Base-by-base conservation (phyloP, 2,113 vertebrate genomes). In the Orycteropus afer region DNA sequence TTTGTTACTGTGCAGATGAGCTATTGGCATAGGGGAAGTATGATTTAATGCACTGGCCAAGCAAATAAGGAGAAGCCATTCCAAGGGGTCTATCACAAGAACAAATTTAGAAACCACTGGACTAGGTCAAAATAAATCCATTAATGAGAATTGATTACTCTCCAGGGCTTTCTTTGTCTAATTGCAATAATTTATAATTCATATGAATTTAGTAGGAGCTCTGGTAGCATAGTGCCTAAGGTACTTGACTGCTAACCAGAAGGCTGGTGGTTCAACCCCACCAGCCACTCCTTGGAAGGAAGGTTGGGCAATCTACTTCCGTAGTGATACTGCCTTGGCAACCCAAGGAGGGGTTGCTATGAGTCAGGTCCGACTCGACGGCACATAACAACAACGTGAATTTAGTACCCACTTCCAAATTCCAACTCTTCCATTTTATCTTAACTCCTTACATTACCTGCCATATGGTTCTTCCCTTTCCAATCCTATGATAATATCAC, bases 191-290 rank as follows among this genome's bases (percentile, higher is more conserved):
- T 97, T 94, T 91, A 96, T 94, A 94, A 81, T 93, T n/a, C 34
- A 87, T 83, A 85, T 97, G 40, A 97, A 97, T 92, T 89, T 87
- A 95, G 22, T 73, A 94, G n/a, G n/a, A n/a, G n/a, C n/a, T n/a
- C n/a, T n/a, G n/a, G n/a, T n/a, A n/a, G n/a, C n/a, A n/a, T n/a
- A n/a, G n/a, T n/a, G n/a, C n/a, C n/a, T n/a, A n/a, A n/a, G n/a
- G n/a, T n/a, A n/a, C n/a, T n/a, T n/a, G n/a, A n/a, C n/a, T n/a
- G n/a, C n/a, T n/a, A n/a, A n/a, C n/a, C n/a, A n/a, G n/a, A n/a
- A n/a, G n/a, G n/a, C n/a, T n/a, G n/a, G n/a, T n/a, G n/a, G n/a
- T n/a, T n/a, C n/a, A n/a, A n/a, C n/a, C n/a, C n/a, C n/a, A n/a
- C n/a, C n/a, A n/a, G n/a, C n/a, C n/a, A n/a, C n/a, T n/a, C n/a